A percentile compares a stretch with the other conserved stretches of the same genome.
phyloP scores from a whole-genome alignment of 2,113 vertebrate genomes.

The Kryptolebias marmoratus region DNA sequence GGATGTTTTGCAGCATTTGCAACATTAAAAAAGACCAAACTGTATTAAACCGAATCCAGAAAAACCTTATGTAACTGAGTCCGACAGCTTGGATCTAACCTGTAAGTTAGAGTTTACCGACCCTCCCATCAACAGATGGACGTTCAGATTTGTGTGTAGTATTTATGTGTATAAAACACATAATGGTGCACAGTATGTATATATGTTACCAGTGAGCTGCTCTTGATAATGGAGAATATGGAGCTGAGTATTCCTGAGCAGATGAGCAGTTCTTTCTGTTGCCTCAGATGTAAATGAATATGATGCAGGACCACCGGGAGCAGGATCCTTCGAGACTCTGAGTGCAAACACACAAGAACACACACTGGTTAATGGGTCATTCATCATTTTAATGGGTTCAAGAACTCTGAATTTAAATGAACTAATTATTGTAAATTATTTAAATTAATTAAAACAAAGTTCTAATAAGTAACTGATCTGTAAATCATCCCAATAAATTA shows the following conservation, averaged over 20 bases:
- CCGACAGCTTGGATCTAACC: no score
- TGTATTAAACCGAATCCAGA: no score
- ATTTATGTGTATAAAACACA: conserved; percentile 2
- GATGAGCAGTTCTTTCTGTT: conserved; percentile 97
- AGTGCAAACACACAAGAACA: not conserved
- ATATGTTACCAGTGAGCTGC: conserved; percentile 79
- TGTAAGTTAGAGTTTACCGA: fast-evolving
- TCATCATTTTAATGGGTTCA: no score
- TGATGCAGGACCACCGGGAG: conserved; percentile 97
- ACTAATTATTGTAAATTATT: no score
- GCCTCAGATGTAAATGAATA: conserved; percentile 95
- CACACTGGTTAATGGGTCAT: no score
- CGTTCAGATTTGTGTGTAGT: not conserved
- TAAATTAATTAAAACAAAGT: no score
- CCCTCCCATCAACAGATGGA: not conserved
- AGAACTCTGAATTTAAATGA: no score
- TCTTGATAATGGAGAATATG: conserved; percentile 96
- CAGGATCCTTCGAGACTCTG: conserved; percentile 95
- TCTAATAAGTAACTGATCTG: no score
- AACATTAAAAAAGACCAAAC: not conserved
- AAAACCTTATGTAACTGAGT: no score
- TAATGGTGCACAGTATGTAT: not conserved
- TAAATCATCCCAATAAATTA: no score
- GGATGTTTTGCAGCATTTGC: no score
- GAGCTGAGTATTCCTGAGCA: conserved; percentile 98